Base-by-base conservation (phyloP, 1,140 invertebrate species). In the Drosophila teissieri region DNA sequence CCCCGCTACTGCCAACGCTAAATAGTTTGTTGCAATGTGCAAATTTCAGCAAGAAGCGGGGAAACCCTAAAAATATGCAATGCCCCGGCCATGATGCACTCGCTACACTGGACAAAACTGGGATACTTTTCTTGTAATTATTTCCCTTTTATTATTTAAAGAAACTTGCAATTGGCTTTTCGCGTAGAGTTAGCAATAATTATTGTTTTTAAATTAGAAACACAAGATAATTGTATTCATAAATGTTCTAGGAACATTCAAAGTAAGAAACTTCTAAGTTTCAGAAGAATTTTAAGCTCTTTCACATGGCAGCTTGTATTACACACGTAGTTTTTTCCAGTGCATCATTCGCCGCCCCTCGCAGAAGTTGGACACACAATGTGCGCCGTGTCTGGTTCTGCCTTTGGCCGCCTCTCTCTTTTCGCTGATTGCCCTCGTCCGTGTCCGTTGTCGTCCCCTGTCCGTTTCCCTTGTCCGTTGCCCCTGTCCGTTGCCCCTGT, bases 21-120 rank as follows among this genome's bases (percentile, higher is more conserved):
- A 88, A 86, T 88, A 86, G 82, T 88, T 88, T 55, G 60, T 36
- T 75, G 61, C 60, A 54, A 69, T 65, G 64, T 65, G 64, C 63
- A 49, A 49, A 64, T 64, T 64, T 64, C 55, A 49, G 39, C 40
- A 51, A 39, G 52, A 37, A 39, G 14, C 7, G 39, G 58, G 54
- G 51, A 80, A 86, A 75, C 82, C 83, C 82, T 83, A 88, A 86
- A 85, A 86, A 82, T 78, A 78, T 82, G 83, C 78, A 65, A 57
- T 67, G 57, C 40, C 51, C n/a, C 22, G 37, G 44, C 49, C 34
- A 65, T 54, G 68, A 45, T 15, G 22, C 51, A 54, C 17, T 36
- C 24, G 17, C 49, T 12, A 34, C 61, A 68, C 64, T 52, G 64
- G 0, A 12, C 44, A 12, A 52, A 65, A 3, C 3, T 4, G 37